phyloP scores from a whole-genome alignment of 2,888 invertebrate genomes.

The Elgonia sp. region DNA sequence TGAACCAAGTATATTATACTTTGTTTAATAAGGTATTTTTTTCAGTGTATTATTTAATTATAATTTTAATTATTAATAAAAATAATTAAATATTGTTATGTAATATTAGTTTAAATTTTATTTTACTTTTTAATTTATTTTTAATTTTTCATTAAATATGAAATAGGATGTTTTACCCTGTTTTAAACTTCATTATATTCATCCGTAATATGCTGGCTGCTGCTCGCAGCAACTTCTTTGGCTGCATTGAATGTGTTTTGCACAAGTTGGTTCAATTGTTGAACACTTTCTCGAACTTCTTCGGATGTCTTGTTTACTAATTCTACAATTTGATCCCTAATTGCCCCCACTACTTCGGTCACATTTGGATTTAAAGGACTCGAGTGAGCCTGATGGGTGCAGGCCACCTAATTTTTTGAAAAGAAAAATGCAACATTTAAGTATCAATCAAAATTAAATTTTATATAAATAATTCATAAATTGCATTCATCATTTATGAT shows the following conservation, averaged over 20 bases:
- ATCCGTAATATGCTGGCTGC: slow-evolving; percentile 46
- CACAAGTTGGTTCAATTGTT: slow-evolving; percentile 64
- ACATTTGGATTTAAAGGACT: slow-evolving; percentile 32
- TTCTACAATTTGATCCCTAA: slow-evolving; percentile 61
- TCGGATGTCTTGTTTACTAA: slow-evolving; percentile 69
- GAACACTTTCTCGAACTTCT: slow-evolving; percentile 54
- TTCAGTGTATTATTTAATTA: too few species aligned
- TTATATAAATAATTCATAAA: background rate
- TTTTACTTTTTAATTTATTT: too few species aligned
- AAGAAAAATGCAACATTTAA: background rate
- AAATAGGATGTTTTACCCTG: background rate
- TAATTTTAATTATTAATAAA: too few species aligned
- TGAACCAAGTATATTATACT: too few species aligned
- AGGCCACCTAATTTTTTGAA: slow-evolving; percentile 9
- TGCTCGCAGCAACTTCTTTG: slow-evolving; percentile 53
- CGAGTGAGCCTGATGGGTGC: slow-evolving; percentile 5
- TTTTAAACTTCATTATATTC: slow-evolving; percentile 45
- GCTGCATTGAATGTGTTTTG: slow-evolving; percentile 39
- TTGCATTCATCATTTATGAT: background rate
- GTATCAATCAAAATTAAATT: too few species aligned
- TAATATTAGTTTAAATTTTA: too few species aligned
- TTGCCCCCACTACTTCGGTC: slow-evolving; percentile 19
- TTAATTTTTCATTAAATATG: background rate
- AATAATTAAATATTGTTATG: background rate
- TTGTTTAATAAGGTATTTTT: too few species aligned